Evolutionary conservation across 2,888 invertebrate genomes (phyloP).

Genomic region (Hyppa rectilinea): DNA sequence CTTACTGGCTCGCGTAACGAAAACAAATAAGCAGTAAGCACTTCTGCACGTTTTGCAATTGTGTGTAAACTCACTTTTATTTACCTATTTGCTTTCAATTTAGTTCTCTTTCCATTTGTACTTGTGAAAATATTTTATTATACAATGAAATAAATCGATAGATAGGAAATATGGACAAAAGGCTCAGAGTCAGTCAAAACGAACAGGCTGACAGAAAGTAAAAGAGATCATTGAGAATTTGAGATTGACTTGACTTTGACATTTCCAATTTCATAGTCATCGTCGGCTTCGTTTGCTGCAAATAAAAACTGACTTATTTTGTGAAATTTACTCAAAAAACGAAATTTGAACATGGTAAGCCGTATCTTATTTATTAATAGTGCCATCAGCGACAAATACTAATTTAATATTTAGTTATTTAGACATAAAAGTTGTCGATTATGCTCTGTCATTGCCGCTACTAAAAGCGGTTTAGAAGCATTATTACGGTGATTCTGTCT

Average conservation of each 20-base stretch:
- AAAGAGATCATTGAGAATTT: too few relatives aligned
- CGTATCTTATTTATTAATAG: not conserved
- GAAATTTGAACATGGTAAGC: conserved; percentile 54
- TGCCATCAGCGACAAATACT: accelerated
- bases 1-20: not conserved
- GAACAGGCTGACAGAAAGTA: conserved; percentile 4
- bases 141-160: not conserved
- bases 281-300: conserved; percentile 50
- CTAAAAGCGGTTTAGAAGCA: not conserved
- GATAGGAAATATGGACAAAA: not conserved
- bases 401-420: not conserved
- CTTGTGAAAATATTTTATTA: not conserved
- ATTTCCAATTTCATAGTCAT: conserved; percentile 66
- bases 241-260: conserved; percentile 45
- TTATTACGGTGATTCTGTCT: not conserved
- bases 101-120: not conserved
- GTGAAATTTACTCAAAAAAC: conserved; percentile 29
- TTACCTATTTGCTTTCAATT: not conserved
- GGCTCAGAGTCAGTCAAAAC: not conserved
- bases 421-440: conserved; percentile 17
- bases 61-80: not conserved
- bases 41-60: not conserved
- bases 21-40: not conserved
- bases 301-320: conserved; percentile 29
- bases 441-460: conserved; percentile 62